Evolutionary conservation across 2,888 invertebrate species (phyloP).

Genomic region (Nebria brevicollis): DNA sequence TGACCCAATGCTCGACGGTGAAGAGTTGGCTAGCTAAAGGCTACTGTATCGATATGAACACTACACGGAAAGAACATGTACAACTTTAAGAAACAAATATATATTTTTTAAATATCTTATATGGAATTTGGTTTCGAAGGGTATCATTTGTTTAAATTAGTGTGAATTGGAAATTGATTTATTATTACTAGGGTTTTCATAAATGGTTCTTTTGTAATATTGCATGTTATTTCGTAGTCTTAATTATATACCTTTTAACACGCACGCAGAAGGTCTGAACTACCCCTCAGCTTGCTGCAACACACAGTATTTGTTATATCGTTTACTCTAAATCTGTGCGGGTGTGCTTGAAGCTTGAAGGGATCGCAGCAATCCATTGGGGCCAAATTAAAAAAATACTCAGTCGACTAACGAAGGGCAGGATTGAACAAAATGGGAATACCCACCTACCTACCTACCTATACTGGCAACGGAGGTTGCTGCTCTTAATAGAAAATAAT

Average conservation of each 20-base stretch:
- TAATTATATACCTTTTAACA: not conserved
- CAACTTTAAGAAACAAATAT: no score
- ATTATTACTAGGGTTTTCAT: no score
- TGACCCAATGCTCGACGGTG: conserved; percentile 22
- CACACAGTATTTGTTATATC: not conserved
- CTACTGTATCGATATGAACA: conserved; percentile 2
- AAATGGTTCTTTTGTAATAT: not conserved
- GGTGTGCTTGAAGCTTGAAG: not conserved
- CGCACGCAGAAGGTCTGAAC: not conserved
- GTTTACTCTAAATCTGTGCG: not conserved
- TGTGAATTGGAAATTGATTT: no score
- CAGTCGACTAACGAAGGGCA: not conserved
- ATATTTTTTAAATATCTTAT: no score
- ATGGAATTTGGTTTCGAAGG: no score
- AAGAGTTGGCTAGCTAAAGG: not conserved
- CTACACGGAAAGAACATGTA: not conserved
- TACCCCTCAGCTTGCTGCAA: not conserved
- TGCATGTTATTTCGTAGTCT: not conserved
- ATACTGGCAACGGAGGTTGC: not conserved
- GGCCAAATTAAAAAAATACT: not conserved
- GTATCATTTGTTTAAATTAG: no score
- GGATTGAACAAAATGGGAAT: not conserved
- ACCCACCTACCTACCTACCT: not conserved
- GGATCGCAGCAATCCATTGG: not conserved
- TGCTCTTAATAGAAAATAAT: not conserved